These are phyloP conservation scores for Ptilonorhynchus violaceus DNA, from an alignment of 2,113 vertebrate species.

Conservation along the genomic window DNA sequence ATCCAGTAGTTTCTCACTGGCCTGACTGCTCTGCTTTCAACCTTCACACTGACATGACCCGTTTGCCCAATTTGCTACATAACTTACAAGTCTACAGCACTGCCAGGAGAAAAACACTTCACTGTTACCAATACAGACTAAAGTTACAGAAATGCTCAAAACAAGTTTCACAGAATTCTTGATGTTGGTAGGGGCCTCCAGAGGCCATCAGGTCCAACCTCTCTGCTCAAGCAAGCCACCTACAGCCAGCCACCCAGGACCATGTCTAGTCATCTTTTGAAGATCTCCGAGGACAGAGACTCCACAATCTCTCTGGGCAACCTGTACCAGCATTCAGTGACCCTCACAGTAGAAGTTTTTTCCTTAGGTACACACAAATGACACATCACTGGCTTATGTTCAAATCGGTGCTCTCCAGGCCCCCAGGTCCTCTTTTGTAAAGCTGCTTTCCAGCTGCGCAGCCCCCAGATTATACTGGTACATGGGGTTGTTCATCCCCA, in stretches of 20 bases:
- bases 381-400: not conserved
- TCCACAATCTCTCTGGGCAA: not conserved
- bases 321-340: not conserved
- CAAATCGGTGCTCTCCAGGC: not conserved
- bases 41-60: not conserved
- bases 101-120: not conserved
- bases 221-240: not conserved
- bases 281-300: not conserved
- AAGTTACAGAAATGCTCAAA: not conserved
- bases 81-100: not conserved
- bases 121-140: not conserved
- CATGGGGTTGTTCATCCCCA: fast-evolving
- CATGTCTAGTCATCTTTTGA: not conserved
- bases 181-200: not conserved
- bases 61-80: not conserved
- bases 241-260: not conserved
- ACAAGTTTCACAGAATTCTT: not conserved
- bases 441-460: not conserved
- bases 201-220: not conserved
- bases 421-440: not conserved
- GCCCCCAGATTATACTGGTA: not conserved
- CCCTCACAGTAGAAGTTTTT: not conserved
- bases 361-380: not conserved
- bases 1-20: not conserved
- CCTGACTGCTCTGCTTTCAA: not conserved